A percentile compares a stretch with the other conserved stretches of the same genome.
phyloP scores from a whole-genome alignment of 1,140 invertebrate species.

The Radopholus similis region DNA sequence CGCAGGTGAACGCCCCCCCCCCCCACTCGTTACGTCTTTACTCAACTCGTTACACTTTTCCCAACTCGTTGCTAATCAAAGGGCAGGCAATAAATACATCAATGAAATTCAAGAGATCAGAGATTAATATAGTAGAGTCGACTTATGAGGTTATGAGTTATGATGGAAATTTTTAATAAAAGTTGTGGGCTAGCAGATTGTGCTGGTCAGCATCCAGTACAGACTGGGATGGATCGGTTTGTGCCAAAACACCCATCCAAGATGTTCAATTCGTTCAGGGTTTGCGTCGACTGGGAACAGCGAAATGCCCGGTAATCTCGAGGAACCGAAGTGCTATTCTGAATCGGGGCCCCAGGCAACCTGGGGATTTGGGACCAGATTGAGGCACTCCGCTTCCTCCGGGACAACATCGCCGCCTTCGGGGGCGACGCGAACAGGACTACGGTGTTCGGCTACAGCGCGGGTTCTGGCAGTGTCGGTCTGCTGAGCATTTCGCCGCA shows the following conservation, averaged over 20 bases:
- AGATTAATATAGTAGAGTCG: too few relatives aligned
- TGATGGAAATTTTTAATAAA: too few relatives aligned
- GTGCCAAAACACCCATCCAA: background rate
- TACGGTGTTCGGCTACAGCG: slow-evolving; percentile 6
- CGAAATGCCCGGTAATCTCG: background rate
- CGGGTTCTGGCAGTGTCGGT: background rate
- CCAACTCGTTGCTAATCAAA: too few relatives aligned
- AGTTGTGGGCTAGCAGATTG: too few relatives aligned
- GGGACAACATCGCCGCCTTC: background rate
- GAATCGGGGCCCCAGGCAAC: background rate
- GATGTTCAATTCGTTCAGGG: background rate
- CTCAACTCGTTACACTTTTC: too few relatives aligned
- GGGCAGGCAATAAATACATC: too few relatives aligned
- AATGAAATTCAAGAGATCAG: too few relatives aligned
- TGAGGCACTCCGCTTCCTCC: background rate
- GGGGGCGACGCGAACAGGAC: background rate
- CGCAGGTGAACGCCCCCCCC: too few relatives aligned
- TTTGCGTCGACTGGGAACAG: background rate
- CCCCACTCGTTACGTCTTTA: too few relatives aligned
- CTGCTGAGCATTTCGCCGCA: background rate
- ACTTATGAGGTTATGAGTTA: too few relatives aligned
- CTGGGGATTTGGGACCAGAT: slow-evolving; percentile 8
- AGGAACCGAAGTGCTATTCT: background rate
- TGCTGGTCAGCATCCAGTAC: too few relatives aligned
- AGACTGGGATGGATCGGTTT: background rate